These are phyloP conservation scores for Syngnathus rostellatus DNA, from an alignment of 2,797 vertebrate species.

Conservation along the genomic window DNA sequence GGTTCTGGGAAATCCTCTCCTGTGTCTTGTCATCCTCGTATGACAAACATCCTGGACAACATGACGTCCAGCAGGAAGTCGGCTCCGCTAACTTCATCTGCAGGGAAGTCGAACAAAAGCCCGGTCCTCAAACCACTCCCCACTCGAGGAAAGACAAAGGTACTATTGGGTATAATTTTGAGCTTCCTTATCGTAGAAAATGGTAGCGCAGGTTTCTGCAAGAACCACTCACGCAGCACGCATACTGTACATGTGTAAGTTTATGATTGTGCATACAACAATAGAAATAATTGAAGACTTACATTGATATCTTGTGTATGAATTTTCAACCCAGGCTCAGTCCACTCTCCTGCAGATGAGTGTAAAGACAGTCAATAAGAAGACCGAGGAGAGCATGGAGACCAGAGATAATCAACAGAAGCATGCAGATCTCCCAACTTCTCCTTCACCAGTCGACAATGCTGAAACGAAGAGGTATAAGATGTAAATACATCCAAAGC, in stretches of 20 bases:
- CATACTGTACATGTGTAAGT: too few relatives aligned
- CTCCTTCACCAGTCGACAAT: conserved; percentile 52
- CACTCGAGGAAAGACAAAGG: conserved; percentile 79
- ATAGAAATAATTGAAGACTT: not conserved
- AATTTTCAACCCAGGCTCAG: conserved; percentile 59
- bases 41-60: conserved; percentile 78
- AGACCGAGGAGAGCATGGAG: conserved; percentile 40
- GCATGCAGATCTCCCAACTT: conserved; percentile 25
- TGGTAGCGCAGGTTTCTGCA: not conserved
- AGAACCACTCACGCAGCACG: not conserved
- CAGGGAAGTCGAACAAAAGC: conserved; percentile 61
- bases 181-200: not conserved
- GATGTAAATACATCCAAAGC: not conserved
- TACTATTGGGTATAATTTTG: not conserved
- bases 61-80: conserved; percentile 77
- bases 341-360: conserved; percentile 79
- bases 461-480: conserved; percentile 73
- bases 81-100: conserved; percentile 32
- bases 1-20: conserved; percentile 64
- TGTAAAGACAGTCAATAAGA: conserved; percentile 58
- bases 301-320: not conserved
- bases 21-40: conserved; percentile 52
- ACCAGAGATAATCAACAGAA: conserved; percentile 30
- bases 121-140: conserved; percentile 82
- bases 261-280: too few relatives aligned